Evolutionary conservation across 1,140 invertebrate genomes (phyloP).

Genomic region (Papilio machaon): DNA sequence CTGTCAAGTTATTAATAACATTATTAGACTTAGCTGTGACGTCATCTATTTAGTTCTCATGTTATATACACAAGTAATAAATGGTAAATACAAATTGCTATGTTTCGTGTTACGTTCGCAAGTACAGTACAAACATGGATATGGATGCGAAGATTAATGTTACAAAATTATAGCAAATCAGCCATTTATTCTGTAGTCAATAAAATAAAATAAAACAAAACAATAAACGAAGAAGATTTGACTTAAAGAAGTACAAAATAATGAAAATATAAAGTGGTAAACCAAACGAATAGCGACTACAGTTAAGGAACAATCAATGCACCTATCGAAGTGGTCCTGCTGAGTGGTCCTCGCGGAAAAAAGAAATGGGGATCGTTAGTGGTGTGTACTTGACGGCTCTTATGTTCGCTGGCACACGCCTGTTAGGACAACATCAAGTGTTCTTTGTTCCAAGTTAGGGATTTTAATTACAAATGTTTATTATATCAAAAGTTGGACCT

Average conservation of each 20-base stretch:
- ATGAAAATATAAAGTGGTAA: not conserved
- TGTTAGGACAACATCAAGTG: not conserved
- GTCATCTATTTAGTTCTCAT: not conserved
- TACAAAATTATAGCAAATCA: no score
- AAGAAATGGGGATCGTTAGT: slow-evolving; percentile 13
- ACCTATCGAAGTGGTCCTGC: slow-evolving; percentile 2
- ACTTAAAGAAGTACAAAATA: not conserved
- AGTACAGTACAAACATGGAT: no score
- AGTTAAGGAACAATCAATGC: not conserved
- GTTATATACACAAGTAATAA: not conserved
- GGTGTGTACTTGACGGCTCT: slow-evolving; percentile 11
- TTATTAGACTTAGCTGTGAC: not conserved
- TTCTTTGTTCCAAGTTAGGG: not conserved
- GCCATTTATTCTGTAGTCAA: no score
- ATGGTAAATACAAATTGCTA: not conserved
- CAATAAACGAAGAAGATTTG: not conserved
- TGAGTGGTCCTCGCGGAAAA: not conserved
- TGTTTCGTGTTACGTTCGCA: no score
- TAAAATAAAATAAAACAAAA: no score
- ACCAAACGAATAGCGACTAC: not conserved
- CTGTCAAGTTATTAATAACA: not conserved
- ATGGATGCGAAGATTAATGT: no score
- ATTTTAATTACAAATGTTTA: not conserved
- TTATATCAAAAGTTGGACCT: no score
- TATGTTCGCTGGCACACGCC: not conserved